phyloP scores from a whole-genome alignment of 2,797 vertebrate genomes.

The Sarcoramphus papa region DNA sequence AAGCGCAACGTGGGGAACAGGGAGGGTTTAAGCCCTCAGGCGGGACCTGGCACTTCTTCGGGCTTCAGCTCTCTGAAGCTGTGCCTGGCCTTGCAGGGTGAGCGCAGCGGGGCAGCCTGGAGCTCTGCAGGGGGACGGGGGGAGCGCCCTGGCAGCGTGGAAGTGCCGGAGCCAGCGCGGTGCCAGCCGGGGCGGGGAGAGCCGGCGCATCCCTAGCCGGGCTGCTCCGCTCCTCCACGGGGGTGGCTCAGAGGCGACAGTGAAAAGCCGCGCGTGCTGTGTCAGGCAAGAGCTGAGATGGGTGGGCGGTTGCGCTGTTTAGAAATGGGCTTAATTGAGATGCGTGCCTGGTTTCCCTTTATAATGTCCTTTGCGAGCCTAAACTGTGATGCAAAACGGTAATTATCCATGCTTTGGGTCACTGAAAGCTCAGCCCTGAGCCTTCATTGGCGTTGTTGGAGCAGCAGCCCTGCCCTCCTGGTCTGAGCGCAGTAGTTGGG shows the following conservation, averaged over 20 bases:
- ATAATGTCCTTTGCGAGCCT: neutral
- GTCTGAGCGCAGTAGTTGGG: neutral
- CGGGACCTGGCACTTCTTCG: accelerated
- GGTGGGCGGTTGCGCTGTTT: neutral
- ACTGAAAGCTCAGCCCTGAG: neutral
- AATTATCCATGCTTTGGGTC: neutral
- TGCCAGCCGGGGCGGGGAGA: neutral
- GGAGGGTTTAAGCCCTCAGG: neutral
- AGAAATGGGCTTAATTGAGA: neutral
- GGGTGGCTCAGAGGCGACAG: neutral
- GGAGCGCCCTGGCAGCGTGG: neutral
- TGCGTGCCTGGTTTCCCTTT: neutral
- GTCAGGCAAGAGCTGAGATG: neutral
- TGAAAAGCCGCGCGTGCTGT: neutral
- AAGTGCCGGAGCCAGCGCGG: neutral
- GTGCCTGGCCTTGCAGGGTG: neutral
- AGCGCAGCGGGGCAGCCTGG: neutral
- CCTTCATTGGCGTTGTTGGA: neutral
- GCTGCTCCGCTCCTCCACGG: neutral
- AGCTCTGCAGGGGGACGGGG: neutral
- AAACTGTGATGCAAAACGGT: neutral
- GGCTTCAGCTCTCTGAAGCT: neutral
- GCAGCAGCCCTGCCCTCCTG: neutral
- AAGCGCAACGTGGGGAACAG: neutral
- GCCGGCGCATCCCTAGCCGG: neutral